phyloP scores from a whole-genome alignment of 2,113 vertebrate species.

The Sialia sialis region DNA sequence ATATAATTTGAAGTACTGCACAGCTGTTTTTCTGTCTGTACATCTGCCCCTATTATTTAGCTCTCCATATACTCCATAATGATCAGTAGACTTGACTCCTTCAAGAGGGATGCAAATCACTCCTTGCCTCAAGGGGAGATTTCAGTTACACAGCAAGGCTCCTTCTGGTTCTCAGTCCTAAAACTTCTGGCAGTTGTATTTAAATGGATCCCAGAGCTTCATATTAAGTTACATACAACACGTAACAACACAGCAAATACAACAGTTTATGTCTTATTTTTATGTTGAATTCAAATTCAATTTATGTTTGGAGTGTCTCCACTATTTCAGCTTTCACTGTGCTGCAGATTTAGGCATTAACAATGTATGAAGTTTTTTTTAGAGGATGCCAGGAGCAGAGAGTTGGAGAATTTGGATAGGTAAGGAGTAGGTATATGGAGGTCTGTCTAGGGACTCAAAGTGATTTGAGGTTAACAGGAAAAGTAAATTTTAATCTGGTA shows the following conservation, averaged over 20 bases:
- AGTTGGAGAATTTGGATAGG: not conserved
- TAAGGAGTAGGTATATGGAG: not conserved
- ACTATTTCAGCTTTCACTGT: not conserved
- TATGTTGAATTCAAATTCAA: not conserved
- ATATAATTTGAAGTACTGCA: not conserved
- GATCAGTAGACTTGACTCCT: not conserved
- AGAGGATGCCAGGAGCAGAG: not conserved
- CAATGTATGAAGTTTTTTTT: not conserved
- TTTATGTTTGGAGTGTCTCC: not conserved
- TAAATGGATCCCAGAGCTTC: not conserved
- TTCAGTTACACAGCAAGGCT: not conserved
- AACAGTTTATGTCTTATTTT: not conserved
- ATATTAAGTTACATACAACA: not conserved
- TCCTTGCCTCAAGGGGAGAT: not conserved
- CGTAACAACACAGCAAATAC: not conserved
- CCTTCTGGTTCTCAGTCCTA: not conserved
- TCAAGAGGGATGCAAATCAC: not conserved
- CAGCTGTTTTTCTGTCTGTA: not conserved
- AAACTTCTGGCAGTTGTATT: not conserved
- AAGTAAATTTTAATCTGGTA: not conserved
- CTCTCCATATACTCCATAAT: not conserved
- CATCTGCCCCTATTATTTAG: not conserved
- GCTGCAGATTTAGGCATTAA: not conserved
- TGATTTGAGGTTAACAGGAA: not conserved
- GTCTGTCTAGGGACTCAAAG: not conserved